A percentile compares a stretch with the other conserved stretches of the same genome.
Evolutionary conservation across 2,797 vertebrate species (phyloP).

Genomic region (Alcedo quadribrachys): DNA sequence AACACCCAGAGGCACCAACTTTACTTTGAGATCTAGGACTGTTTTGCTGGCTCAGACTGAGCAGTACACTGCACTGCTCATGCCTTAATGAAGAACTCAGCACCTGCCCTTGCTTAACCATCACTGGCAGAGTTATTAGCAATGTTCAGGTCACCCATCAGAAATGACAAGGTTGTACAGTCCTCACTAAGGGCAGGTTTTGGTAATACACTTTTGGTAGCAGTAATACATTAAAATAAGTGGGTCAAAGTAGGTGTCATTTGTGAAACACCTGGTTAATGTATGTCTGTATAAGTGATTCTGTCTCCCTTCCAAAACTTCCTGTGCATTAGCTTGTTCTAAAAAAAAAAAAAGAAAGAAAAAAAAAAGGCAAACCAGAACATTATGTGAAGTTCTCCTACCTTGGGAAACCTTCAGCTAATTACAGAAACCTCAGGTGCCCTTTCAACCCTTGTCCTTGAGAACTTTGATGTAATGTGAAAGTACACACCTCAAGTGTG

Average conservation of each 20-base stretch:
- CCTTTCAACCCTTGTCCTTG: not conserved
- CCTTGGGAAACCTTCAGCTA: not conserved
- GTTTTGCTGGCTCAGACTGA: not conserved
- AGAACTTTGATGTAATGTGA: slow-evolving; percentile 28
- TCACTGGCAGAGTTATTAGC: not conserved
- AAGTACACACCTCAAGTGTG: slow-evolving; percentile 40
- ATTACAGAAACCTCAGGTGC: not conserved
- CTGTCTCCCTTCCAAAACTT: not conserved
- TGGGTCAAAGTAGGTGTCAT: not conserved
- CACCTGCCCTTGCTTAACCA: not conserved
- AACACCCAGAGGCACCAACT: not conserved
- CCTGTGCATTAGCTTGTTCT: not conserved
- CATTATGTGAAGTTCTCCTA: not conserved
- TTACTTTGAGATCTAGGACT: not conserved
- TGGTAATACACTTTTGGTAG: not conserved
- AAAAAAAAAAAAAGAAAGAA: not conserved
- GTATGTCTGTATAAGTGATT: not conserved
- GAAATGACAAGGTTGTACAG: not conserved
- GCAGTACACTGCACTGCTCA: not conserved
- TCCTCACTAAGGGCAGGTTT: not conserved
- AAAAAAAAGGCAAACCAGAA: not conserved
- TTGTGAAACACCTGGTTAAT: not conserved
- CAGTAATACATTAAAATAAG: not conserved
- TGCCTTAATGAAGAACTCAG: not conserved
- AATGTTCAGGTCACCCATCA: not conserved